Evolutionary conservation across 2,888 invertebrate genomes (phyloP), one percentile per base, ranked within the genome.

Genomic region (Epinotia ramella): DNA sequence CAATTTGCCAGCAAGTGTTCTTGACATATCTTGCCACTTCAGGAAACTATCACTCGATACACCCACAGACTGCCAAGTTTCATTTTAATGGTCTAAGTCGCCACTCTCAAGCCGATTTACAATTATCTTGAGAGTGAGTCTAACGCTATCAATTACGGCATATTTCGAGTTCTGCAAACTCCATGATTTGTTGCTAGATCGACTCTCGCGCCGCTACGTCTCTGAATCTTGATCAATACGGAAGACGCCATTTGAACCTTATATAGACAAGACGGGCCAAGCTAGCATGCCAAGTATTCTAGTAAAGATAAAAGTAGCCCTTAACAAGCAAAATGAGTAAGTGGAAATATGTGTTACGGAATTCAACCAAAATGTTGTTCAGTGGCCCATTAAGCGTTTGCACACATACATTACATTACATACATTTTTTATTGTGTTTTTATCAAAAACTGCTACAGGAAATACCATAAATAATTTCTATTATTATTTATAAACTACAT

Each of bases 161-260:
- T 77, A 73, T 71, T 77, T 71, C 72, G 63, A 53, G 68, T 77
- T 64, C 57, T 59, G 33, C 49, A 59, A 72, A 49, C 67, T 57
- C 60, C 40, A 49, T 46, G 49, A 24, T 40, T 76, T 76, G 69
- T 76, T 76, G 57, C 59, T 24, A 44, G 59, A 72, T 59, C 60
- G 63, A 57, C 68, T 62, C 68, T 62, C 46, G 70, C 60, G 64
- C 44, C 49, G 68, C 68, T 46, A 18, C 60, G 75, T 73, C 62
- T 73, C 65, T 77, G 76, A 79, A 77, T 78, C 82, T 80, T 81
- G 80, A 81, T 79, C 73, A 77, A 80, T 77, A 78, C 80, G 84
- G 84, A 84, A 83, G 84, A 70, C 74, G 76, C 64, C 78, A 80
- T 79, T 78, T 76, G 76, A 69, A 74, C 84, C 85, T 62, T 79